Conservation (phyloP, 2,888 invertebrate genomes). For the Sacculina carcini region DNA sequence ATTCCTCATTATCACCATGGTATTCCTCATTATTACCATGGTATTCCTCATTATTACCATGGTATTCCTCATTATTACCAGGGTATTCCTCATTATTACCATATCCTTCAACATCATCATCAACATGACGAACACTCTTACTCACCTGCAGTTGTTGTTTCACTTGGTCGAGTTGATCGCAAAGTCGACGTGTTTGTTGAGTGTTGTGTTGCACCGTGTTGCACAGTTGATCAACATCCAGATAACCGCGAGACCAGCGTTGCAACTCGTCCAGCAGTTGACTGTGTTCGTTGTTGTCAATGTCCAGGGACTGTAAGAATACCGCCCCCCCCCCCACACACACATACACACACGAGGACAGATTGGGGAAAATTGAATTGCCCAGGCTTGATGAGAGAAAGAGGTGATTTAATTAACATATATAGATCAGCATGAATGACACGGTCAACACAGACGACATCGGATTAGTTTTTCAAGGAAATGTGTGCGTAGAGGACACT, state of each 20-base stretch:
- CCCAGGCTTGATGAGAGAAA: no score
- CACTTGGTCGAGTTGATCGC: conserved; percentile 11
- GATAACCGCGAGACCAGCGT: conserved; percentile 44
- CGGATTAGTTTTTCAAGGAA: no score
- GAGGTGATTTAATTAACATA: no score
- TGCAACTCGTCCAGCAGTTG: conserved; percentile 39
- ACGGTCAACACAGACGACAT: no score
- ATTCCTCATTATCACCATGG: no score
- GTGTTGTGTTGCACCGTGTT: conserved; percentile 9
- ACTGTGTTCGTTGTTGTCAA: conserved; percentile 28
- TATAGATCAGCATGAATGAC: no score
- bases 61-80: not conserved
- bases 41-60: not conserved
- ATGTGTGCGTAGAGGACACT: no score
- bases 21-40: not conserved
- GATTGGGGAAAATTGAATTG: no score
- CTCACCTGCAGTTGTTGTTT: conserved; percentile 12
- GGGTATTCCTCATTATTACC: not conserved
- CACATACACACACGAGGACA: no score
- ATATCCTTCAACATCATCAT: not conserved
- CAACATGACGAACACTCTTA: not conserved
- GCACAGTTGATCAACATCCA: conserved; percentile 44
- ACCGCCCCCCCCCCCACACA: no score
- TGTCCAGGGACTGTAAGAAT: conserved; percentile 34
- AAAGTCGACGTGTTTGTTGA: conserved; percentile 8